Percentiles rank a stretch among this genome's conserved stretches.
Evolutionary conservation across 92 coral and sea anemone genomes (phyloP).

Genomic region (Pocillopora grandis): DNA sequence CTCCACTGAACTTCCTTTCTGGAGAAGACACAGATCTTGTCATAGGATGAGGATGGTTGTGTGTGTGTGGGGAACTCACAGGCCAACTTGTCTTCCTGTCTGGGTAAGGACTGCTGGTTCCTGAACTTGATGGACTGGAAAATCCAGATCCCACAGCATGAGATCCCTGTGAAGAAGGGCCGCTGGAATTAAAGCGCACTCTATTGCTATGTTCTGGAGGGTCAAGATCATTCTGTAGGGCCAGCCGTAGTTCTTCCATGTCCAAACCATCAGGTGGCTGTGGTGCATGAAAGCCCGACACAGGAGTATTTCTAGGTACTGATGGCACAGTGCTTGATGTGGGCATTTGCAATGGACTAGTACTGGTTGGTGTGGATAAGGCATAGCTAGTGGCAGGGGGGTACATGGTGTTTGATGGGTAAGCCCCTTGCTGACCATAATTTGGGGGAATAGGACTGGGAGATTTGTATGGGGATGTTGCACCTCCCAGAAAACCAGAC

Average conservation of each 20-base stretch:
- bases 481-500: conserved; percentile 13
- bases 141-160: conserved; percentile 48
- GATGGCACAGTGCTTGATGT: conserved; percentile 25
- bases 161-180: conserved; percentile 43
- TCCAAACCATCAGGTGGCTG: conserved; percentile 36
- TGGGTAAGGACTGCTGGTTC: conserved; percentile 48
- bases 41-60: conserved; percentile 34
- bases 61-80: conserved; percentile 3
- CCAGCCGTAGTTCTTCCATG: conserved; percentile 52
- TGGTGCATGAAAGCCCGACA: conserved; percentile 33
- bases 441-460: conserved; percentile 29
- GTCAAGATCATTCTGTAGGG: conserved; percentile 57
- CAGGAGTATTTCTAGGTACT: conserved; percentile 57
- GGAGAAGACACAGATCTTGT: conserved; percentile 63
- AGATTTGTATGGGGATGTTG: conserved; percentile 29
- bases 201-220: conserved; percentile 10
- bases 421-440: conserved; percentile 23
- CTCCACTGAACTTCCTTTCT: conserved; percentile 34
- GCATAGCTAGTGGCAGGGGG: conserved; percentile 19
- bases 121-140: conserved; percentile 59
- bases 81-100: conserved; percentile 66
- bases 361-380: conserved; percentile 8
- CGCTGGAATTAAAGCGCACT: conserved; percentile 42
- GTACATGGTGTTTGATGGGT: conserved; percentile 31
- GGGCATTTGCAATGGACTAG: conserved; percentile 27